A percentile compares a stretch with the other conserved stretches of the same genome.
These are phyloP conservation scores for Ataeniobius toweri DNA, from an alignment of 2,797 vertebrate genomes.

Conservation along the genomic window DNA sequence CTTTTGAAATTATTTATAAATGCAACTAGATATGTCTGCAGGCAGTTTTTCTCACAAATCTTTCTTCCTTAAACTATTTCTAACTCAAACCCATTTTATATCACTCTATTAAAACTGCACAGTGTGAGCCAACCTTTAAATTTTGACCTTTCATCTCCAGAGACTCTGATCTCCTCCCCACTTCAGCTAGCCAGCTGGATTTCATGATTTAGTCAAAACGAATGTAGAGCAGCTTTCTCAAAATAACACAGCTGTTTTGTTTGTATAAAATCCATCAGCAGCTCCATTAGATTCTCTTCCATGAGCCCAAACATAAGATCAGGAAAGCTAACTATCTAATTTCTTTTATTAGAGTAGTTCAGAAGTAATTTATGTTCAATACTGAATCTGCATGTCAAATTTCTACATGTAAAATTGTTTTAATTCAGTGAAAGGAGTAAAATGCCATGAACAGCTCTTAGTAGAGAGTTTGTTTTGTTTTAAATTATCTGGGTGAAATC, in stretches of 20 bases:
- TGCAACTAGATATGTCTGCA: conserved; percentile 6
- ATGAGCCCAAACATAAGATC: too few species aligned
- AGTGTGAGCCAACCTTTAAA: not conserved
- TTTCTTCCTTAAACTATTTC: conserved; percentile 41
- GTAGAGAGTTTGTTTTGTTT: too few species aligned
- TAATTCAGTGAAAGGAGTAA: too few species aligned
- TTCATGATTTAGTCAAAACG: not conserved
- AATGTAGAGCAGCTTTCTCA: not conserved
- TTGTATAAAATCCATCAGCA: not conserved
- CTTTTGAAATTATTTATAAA: conserved; percentile 14
- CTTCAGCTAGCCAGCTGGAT: not conserved
- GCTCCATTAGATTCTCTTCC: too few species aligned
- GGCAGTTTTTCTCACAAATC: conserved; percentile 24
- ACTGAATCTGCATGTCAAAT: too few species aligned
- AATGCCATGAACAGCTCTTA: too few species aligned
- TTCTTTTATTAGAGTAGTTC: too few species aligned
- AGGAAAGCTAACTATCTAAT: too few species aligned
- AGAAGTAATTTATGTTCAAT: too few species aligned
- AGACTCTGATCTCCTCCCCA: not conserved
- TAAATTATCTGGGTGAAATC: too few species aligned
- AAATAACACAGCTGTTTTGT: not conserved
- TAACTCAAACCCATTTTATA: conserved; percentile 20
- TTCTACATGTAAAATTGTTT: too few species aligned
- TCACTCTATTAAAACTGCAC: not conserved
- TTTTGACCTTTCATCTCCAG: not conserved